Base-by-base conservation (phyloP, 2,888 invertebrate species). In the Hydroisotoma schaefferi region DNA sequence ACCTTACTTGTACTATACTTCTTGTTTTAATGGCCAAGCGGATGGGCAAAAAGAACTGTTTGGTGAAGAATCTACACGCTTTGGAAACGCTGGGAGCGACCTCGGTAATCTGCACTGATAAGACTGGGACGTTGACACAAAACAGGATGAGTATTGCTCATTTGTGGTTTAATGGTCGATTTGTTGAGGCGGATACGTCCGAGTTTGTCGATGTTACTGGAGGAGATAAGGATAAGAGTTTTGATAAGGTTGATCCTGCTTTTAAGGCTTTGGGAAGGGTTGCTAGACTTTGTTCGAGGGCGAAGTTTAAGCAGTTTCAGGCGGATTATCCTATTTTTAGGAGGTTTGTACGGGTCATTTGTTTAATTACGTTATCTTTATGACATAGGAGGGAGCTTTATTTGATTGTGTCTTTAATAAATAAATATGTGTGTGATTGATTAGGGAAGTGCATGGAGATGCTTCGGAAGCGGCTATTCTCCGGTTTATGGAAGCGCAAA, bases 51-150 rank as follows among this genome's bases (percentile, higher is more conserved):
- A 59, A 63, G 25, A 58, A 61, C 51, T 65, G 67, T 29, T 22
- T 63, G 10, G 67, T 69, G 2, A 70, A 69, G 40, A 61, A 69
- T 55, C 48, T 70, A 10, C 68, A 68, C 57, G 60, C 67, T 15
- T 63, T 70, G 8, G 70, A 70, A 40, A 65, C 67, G 1, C 55
- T 69, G 5, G 68, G 67, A 2, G 56, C 61, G 12, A 58, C 59
- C 10, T 63, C 70, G 1, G 63, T 59, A 15, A 60, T 68, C 44
- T 67, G 67, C 52, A 60, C 65, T n/a, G 70, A 68, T 25, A 68
- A 70, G 47, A 70, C 70, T 12, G 70, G 70, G 12, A 69, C 65
- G 2, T 53, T 70, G 44, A 70, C 70, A 15, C 70, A 67, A 38
- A 70, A 70, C 49, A 37, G 47, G 29, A 61, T 61, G 61, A 37